These are phyloP conservation scores for Enoplosus armatus DNA, from an alignment of 2,797 vertebrate species.

Conservation along the genomic window DNA sequence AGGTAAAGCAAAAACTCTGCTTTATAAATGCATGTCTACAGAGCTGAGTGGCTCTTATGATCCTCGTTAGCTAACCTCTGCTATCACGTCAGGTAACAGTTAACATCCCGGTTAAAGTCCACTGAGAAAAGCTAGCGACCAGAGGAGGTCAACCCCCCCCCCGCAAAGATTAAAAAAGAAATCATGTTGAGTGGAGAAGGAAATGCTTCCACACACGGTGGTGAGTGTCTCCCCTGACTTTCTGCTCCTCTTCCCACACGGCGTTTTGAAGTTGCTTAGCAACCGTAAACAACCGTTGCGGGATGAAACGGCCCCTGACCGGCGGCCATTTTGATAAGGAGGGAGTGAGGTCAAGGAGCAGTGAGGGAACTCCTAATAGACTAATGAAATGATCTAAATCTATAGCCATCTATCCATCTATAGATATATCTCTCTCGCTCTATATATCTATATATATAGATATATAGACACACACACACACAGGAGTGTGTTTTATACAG, in stretches of 20 bases:
- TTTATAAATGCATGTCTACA: background rate
- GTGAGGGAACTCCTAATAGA: too few relatives aligned
- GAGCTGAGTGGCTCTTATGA: background rate
- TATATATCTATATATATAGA: too few relatives aligned
- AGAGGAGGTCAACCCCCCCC: too few relatives aligned
- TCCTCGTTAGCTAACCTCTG: background rate
- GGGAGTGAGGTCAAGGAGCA: background rate
- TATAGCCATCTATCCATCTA: too few relatives aligned
- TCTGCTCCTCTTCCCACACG: constrained; percentile 2
- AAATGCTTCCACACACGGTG: background rate
- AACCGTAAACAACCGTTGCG: constrained; percentile 63
- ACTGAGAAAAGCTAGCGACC: background rate
- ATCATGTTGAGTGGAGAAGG: background rate
- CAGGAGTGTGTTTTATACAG: too few relatives aligned
- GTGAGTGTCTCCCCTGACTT: constrained; percentile 6
- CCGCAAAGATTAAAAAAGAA: too few relatives aligned
- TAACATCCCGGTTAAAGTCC: background rate
- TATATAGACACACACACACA: too few relatives aligned
- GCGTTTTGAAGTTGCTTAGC: constrained; percentile 76
- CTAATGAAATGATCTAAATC: too few relatives aligned
- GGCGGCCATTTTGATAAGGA: constrained; percentile 52
- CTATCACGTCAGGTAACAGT: too few relatives aligned
- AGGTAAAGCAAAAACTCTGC: too few relatives aligned
- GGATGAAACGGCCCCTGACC: background rate
- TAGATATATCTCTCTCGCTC: too few relatives aligned